Percentiles rank a stretch among this genome's conserved stretches.
Evolutionary conservation across 2,113 vertebrate genomes (phyloP).

Genomic region (Equus quagga): DNA sequence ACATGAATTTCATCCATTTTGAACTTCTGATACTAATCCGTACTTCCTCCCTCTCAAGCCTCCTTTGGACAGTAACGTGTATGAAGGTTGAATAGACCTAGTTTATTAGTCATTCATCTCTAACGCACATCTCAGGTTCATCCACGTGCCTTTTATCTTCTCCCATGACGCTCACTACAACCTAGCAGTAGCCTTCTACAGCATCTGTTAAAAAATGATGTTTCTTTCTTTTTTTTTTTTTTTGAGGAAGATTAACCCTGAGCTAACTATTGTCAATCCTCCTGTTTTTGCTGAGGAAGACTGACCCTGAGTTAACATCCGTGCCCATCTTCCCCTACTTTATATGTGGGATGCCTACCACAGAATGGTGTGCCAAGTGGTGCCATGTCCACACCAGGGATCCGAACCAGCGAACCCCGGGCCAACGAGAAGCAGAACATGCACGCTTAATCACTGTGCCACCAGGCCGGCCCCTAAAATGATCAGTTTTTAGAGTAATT

Average conservation of each 20-base stretch:
- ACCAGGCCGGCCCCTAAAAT: background rate
- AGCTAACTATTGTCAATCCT: too few species aligned
- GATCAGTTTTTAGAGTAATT: background rate
- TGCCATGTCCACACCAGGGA: too few species aligned
- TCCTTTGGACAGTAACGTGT: background rate
- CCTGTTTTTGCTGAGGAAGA: too few species aligned
- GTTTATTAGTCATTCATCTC: background rate
- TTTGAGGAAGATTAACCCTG: too few species aligned
- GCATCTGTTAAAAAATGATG: background rate
- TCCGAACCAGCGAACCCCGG: too few species aligned
- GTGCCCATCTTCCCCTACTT: too few species aligned
- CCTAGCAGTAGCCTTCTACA: background rate
- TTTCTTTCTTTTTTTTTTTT: too few species aligned
- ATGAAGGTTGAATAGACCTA: background rate
- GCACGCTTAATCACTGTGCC: too few species aligned
- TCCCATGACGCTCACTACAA: background rate
- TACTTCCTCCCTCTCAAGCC: background rate
- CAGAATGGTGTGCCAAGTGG: too few species aligned
- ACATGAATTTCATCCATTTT: background rate
- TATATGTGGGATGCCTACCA: too few species aligned
- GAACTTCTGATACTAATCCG: background rate
- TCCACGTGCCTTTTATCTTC: background rate
- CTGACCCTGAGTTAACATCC: too few species aligned
- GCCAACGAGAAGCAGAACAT: too few species aligned
- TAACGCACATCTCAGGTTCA: background rate